Evolutionary conservation across 2,888 invertebrate genomes (phyloP).

Genomic region (Acanthosepion pharaonis): DNA sequence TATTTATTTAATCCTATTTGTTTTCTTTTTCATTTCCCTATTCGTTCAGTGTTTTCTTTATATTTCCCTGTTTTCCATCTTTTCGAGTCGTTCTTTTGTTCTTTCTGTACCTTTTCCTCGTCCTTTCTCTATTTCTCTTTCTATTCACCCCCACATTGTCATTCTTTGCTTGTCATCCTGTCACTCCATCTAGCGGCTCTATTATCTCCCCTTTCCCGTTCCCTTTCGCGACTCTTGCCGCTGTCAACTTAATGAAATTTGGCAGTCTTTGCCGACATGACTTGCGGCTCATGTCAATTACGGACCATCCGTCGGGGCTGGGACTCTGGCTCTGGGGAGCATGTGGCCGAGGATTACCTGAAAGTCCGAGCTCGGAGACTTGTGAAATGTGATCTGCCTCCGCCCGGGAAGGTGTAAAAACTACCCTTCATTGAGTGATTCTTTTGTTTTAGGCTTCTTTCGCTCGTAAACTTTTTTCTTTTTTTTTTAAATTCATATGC

Average conservation of each 20-base stretch:
- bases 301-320: background rate
- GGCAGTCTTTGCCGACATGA: constrained; percentile 20
- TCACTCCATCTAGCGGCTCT: constrained; percentile 14
- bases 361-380: background rate
- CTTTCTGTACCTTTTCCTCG: background rate
- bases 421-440: background rate
- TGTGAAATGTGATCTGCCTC: constrained; percentile 18
- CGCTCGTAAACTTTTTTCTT: background rate
- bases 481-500: background rate
- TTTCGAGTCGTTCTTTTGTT: background rate
- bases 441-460: background rate
- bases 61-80: background rate
- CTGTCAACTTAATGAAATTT: background rate
- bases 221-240: background rate
- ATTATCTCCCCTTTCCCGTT: background rate
- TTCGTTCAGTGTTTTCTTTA: background rate
- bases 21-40: background rate
- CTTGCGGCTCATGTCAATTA: constrained; percentile 21
- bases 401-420: background rate
- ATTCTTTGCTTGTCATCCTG: background rate
- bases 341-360: background rate
- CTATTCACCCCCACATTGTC: background rate
- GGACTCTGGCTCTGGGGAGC: background rate
- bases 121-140: background rate
- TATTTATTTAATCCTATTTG: too few species aligned